Evolutionary conservation across 2,797 vertebrate species (phyloP).

Genomic region (Darevskia mixta): DNA sequence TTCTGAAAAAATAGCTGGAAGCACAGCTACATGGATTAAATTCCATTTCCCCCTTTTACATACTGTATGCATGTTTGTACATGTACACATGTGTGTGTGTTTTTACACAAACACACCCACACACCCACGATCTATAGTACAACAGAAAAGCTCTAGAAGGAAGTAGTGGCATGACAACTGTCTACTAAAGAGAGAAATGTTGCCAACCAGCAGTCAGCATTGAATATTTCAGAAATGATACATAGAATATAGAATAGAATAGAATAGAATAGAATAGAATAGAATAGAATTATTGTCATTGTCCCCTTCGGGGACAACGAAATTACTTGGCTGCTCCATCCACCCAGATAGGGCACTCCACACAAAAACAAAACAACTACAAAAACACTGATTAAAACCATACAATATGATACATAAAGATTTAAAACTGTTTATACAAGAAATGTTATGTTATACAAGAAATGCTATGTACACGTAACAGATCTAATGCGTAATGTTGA

Average conservation of each 20-base stretch:
- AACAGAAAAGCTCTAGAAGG: constrained; percentile 30
- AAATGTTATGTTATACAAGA: neutral
- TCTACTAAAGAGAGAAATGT: fast-evolving
- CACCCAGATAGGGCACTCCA: no score
- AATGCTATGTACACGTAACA: neutral
- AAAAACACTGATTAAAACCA: no score
- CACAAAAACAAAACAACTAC: no score
- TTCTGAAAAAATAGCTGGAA: neutral
- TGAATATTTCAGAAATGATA: neutral
- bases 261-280: no score
- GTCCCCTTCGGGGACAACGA: no score
- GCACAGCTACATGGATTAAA: neutral
- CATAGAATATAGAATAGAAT: neutral
- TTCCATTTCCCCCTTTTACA: neutral
- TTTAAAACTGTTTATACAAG: neutral
- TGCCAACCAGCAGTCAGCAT: neutral
- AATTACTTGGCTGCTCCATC: no score
- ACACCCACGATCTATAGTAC: neutral
- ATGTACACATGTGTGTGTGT: no score
- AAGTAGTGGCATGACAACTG: neutral
- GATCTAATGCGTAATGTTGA: neutral
- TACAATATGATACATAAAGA: neutral
- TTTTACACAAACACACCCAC: no score
- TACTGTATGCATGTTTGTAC: no score
- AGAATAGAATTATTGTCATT: no score